Evolutionary conservation across 2,888 invertebrate genomes (phyloP), one percentile per base, ranked within the genome.

Genomic region (Cerceris rybyensis): DNA sequence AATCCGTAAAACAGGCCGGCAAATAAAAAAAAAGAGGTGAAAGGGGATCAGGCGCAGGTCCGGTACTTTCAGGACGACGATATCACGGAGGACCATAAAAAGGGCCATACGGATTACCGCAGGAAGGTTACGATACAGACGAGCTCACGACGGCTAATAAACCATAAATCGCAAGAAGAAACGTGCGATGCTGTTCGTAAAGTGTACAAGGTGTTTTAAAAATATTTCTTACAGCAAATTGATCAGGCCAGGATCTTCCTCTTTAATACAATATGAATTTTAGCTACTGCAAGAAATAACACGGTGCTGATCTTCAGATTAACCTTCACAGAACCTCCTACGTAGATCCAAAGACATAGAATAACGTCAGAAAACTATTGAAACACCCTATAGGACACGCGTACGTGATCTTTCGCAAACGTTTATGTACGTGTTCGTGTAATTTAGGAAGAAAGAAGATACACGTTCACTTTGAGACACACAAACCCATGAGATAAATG

Each of bases 71-170:
- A 42, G 39, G n/a, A 52, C 41, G 49, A 57, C 58, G 68, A 55
- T 83, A 83, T 81, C 71, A 69, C 69, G 69, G 61, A 52, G 67
- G 63, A 17, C 58, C 73, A 55, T 83, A 85, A 85, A 85, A 77
- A 80, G 7, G 41, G 16, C 46, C 49, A 57, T 75, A 50, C 68
- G 78, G 75, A 81, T 75, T 73, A 76, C 75, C 66, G 60, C 28
- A 52, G 65, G 65, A 77, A 59, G 70, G 77, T 86, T 84, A 85
- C 74, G 82, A 78, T 61, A 43, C 59, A 17, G 55, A 78, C 75
- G 71, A 78, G 59, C 77, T 75, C 68, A 59, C 61, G 64, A 70
- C 63, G 69, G 73, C 74, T 84, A 80, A 82, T 86, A 86, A 80
- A 82, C 69, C 63, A 74, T 84, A 80, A 86, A 86, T 78, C 68